phyloP scores from a whole-genome alignment of 2,113 vertebrate genomes.

The Laticauda colubrina region DNA sequence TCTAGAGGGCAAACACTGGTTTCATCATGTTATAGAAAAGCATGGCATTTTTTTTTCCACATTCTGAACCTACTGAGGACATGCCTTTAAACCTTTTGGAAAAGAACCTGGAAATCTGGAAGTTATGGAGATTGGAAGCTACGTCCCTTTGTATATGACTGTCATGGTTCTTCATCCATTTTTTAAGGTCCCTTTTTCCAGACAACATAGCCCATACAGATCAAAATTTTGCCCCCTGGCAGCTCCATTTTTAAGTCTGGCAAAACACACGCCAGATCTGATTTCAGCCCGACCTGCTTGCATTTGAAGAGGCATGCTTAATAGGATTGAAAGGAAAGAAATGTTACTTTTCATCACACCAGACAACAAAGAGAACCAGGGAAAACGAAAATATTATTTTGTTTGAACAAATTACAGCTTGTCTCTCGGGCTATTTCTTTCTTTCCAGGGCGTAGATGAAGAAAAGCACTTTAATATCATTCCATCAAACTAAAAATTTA shows the following conservation, averaged over 20 bases:
- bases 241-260: conserved; percentile 65
- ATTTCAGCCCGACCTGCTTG: conserved; percentile 71
- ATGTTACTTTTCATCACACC: conserved; percentile 82
- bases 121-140: too few relatives aligned
- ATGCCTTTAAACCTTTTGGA: neutral
- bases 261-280: conserved; percentile 69
- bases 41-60: neutral
- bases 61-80: too few relatives aligned
- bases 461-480: conserved; percentile 82
- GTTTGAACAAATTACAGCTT: conserved; percentile 80
- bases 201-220: conserved; percentile 71
- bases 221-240: conserved; percentile 65
- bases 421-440: conserved; percentile 69
- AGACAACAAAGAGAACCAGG: conserved; percentile 81
- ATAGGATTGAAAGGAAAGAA: conserved; percentile 81
- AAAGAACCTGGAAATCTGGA: neutral
- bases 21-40: neutral
- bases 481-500: conserved; percentile 85
- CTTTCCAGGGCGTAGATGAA: conserved; percentile 72
- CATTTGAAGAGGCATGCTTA: conserved; percentile 69
- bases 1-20: too few relatives aligned
- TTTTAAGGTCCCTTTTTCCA: conserved; percentile 47
- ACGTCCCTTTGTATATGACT: conserved; percentile 39
- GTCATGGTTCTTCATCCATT: conserved; percentile 44
- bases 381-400: conserved; percentile 84